Evolutionary conservation across 2,888 invertebrate species (phyloP).

Genomic region (Limnephilus lunatus): DNA sequence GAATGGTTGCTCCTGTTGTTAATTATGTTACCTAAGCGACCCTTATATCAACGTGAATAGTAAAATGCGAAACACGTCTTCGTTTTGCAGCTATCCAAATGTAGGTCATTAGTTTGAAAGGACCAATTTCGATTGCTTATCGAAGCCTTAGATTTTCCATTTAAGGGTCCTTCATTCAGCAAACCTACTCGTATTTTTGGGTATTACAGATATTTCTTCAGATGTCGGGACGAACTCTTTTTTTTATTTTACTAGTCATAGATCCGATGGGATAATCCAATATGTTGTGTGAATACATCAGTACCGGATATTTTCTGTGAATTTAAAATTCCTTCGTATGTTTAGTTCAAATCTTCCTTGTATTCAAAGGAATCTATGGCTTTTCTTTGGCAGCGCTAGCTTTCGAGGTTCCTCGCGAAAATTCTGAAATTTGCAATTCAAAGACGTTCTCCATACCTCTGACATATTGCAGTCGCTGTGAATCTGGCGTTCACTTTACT

Average conservation of each 20-base stretch:
- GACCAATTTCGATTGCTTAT: background rate
- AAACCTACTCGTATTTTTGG: background rate
- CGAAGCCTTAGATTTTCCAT: background rate
- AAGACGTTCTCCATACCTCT: background rate
- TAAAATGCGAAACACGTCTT: background rate
- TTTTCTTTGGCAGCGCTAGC: slow-evolving; percentile 14
- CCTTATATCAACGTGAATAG: background rate
- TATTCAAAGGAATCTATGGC: background rate
- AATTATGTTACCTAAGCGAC: background rate
- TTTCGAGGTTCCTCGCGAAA: slow-evolving; percentile 4
- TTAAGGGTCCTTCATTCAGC: background rate
- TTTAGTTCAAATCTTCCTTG: background rate
- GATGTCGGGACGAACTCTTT: background rate
- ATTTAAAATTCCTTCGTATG: background rate
- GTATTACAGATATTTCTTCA: background rate
- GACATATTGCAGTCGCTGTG: slow-evolving; percentile 21
- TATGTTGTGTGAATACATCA: background rate
- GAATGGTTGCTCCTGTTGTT: background rate
- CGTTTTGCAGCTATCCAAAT: background rate
- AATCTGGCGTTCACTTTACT: background rate
- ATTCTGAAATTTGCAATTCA: slow-evolving; percentile 28
- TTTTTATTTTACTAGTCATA: background rate
- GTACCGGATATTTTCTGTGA: background rate
- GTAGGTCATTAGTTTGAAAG: background rate
- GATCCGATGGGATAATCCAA: background rate